phyloP scores from a whole-genome alignment of 2,113 vertebrate genomes.

The Ammospiza caudacuta region DNA sequence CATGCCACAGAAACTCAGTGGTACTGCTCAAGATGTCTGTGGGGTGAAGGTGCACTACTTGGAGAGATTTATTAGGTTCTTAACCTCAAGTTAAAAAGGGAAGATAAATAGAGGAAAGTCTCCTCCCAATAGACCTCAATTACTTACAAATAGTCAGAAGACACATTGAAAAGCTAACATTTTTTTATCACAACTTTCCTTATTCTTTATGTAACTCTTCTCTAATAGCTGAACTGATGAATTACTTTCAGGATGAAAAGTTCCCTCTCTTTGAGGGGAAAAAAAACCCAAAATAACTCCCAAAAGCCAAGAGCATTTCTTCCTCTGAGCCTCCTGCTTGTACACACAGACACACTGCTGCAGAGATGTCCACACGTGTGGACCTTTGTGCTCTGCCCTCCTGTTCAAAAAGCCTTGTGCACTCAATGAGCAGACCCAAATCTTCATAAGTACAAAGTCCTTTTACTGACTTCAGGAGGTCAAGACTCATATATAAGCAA shows the following conservation, averaged over 20 bases:
- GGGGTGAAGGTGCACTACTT: neutral
- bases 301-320: neutral
- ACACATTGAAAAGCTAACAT: fast-evolving
- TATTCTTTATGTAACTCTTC: neutral
- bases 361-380: fast-evolving
- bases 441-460: neutral
- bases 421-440: neutral
- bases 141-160: neutral
- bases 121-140: neutral
- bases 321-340: neutral
- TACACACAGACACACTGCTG: neutral
- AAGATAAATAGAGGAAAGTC: neutral
- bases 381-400: neutral
- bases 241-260: neutral
- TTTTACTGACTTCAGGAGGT: neutral
- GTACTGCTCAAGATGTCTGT: neutral
- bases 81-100: conserved; percentile 1
- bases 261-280: neutral
- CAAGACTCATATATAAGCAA: neutral
- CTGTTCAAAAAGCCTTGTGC: neutral
- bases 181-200: neutral
- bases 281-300: fast-evolving
- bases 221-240: neutral
- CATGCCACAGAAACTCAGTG: neutral
- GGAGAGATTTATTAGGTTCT: conserved; percentile 37